phyloP scores from a whole-genome alignment of 2,113 vertebrate species.

The Mormoops blainvillei region DNA sequence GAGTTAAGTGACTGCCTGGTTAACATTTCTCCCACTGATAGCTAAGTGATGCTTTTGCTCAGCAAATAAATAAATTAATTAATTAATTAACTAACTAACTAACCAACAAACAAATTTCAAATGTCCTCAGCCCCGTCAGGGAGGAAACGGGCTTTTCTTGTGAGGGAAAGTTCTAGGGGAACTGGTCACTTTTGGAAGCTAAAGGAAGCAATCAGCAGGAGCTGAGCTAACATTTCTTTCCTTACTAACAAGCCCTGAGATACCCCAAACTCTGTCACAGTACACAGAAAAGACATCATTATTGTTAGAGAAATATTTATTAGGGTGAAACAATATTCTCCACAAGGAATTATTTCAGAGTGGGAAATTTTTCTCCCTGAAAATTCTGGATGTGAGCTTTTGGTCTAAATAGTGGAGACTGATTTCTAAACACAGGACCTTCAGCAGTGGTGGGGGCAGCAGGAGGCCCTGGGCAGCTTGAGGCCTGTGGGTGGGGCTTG shows the following conservation, averaged over 20 bases:
- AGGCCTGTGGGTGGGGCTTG: background rate
- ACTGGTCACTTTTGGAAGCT: background rate
- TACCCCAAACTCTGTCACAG: background rate
- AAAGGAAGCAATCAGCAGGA: background rate
- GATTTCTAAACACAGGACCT: background rate
- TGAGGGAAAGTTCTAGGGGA: background rate
- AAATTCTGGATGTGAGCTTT: background rate
- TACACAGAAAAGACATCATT: background rate
- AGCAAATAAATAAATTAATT: background rate
- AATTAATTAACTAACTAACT: no score
- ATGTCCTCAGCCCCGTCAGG: background rate
- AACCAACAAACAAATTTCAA: background rate
- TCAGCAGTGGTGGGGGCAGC: fast-evolving
- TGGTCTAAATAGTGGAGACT: background rate
- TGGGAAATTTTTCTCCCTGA: background rate
- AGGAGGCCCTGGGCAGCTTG: background rate
- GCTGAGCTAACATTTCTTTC: background rate
- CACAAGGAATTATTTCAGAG: background rate
- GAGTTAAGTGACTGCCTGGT: background rate
- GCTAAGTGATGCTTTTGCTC: background rate
- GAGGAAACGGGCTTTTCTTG: background rate
- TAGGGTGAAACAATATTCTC: background rate
- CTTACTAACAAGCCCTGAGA: background rate
- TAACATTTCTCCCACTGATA: background rate
- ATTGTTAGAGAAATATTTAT: background rate